Percentiles rank a stretch among this genome's conserved stretches.
These are phyloP conservation scores for Zaprionus gabonicus DNA, from an alignment of 1,140 invertebrate genomes.

Conservation along the genomic window DNA sequence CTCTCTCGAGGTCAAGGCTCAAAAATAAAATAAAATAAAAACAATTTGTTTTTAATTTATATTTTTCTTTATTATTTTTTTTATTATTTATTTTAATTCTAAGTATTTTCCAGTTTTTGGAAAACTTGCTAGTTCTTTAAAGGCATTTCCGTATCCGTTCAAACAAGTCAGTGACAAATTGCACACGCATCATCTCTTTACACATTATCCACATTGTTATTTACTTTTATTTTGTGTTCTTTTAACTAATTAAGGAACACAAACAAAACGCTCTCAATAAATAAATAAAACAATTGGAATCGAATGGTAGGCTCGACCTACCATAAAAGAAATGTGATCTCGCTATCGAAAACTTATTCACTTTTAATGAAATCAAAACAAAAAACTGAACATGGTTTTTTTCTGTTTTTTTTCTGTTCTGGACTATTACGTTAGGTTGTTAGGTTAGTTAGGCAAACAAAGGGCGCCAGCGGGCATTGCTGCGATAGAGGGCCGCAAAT, in stretches of 20 bases:
- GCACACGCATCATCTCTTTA: background rate
- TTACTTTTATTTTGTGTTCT: background rate
- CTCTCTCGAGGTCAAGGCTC: too few relatives aligned
- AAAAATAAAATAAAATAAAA: too few relatives aligned
- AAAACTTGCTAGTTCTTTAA: background rate
- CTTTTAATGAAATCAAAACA: constrained; percentile 66
- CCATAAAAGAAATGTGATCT: constrained; percentile 54
- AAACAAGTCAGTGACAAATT: background rate
- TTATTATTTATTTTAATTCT: too few relatives aligned
- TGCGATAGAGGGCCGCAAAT: constrained; percentile 1
- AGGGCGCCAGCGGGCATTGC: constrained; percentile 36
- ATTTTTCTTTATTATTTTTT: too few relatives aligned
- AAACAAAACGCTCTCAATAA: constrained; percentile 55
- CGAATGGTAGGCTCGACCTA: constrained; percentile 1
- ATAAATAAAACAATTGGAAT: constrained; percentile 44
- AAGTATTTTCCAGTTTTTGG: background rate
- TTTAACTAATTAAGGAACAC: constrained; percentile 19
- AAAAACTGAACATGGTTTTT: constrained; percentile 43
- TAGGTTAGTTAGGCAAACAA: constrained; percentile 46
- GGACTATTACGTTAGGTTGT: constrained; percentile 17
- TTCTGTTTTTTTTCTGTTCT: constrained; percentile 17
- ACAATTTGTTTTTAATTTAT: too few relatives aligned
- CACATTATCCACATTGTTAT: background rate
- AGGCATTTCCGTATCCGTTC: background rate
- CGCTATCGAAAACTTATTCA: constrained; percentile 65